Evolutionary conservation across 2,888 invertebrate genomes (phyloP), one percentile per base, ranked within the genome.

Genomic region (Odontocerum albicorne): DNA sequence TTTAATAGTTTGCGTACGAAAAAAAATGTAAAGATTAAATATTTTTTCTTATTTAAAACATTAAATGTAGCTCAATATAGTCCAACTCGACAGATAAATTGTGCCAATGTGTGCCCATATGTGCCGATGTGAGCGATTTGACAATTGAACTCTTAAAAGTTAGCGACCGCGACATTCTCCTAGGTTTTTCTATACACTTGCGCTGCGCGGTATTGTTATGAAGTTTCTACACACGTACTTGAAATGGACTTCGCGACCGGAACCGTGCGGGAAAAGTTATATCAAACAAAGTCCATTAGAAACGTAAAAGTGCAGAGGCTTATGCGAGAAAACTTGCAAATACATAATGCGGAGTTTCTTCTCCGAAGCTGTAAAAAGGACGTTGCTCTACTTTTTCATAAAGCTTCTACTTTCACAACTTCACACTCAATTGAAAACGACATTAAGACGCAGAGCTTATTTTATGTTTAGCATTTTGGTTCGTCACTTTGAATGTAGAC

Each of bases 241-340:
- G 36, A 21, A 16, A 47, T 38, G 15, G 38, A 38, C 38, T 38
- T 38, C 2, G 40, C 7, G 4, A 6, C 40, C 40, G 40, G 49
- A 40, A 16, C 44, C 15, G 20, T 12, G 21, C 15, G 17, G 32
- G 50, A 45, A 51, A 47, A 51, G 49, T 49, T 57, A 39, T 33
- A 22, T 15, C 54, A 20, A 56, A 53, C 57, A 58, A 58, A 55
- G 55, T 55, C 49, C 55, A 59, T 55, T 59, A 59, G 55, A 55
- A 46, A 58, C 44, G 46, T 16, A 58, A 55, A 58, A 59, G 55
- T 59, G 32, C 42, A 40, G 13, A 33, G 43, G 17, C 36, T 27
- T 27, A 27, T 27, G 10, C 27, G 27, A 27, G 10, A 27, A 10
- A 27, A 27, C 27, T 27, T 27, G 27, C 27, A 27, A 27, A 27